Percentiles rank a stretch among this genome's conserved stretches.
Evolutionary conservation across 2,113 vertebrate genomes (phyloP).

Genomic region (Corvus hawaiiensis): DNA sequence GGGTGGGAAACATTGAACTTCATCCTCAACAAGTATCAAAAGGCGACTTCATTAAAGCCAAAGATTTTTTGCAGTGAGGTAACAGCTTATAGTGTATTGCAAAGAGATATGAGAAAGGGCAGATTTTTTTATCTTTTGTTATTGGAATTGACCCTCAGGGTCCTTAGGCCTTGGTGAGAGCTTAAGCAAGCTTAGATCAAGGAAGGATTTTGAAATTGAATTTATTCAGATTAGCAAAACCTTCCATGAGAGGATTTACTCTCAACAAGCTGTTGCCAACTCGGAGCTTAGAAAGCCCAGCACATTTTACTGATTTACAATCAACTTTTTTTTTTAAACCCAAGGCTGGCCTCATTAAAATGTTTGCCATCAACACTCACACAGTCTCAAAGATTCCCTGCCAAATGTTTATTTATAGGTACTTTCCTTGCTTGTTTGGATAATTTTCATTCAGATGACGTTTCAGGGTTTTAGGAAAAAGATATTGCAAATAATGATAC

Average conservation of each 20-base stretch:
- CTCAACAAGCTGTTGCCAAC: conserved; percentile 84
- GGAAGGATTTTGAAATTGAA: conserved; percentile 89
- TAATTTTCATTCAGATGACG: neutral
- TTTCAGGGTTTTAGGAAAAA: neutral
- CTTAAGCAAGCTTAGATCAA: conserved; percentile 89
- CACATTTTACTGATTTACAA: conserved; percentile 56
- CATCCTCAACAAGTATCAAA: conserved; percentile 55
- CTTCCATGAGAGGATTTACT: conserved; percentile 82
- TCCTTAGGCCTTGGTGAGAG: conserved; percentile 76
- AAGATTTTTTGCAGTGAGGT: conserved; percentile 68
- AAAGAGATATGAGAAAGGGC: conserved; percentile 72
- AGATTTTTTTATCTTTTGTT: conserved; percentile 80
- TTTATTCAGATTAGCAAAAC: conserved; percentile 88
- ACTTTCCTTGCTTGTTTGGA: neutral
- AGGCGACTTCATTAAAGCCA: conserved; percentile 71
- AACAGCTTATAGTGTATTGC: conserved; percentile 68
- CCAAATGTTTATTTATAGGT: conserved; percentile 26
- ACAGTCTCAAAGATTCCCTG: neutral
- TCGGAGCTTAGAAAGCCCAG: conserved; percentile 57
- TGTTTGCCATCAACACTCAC: conserved; percentile 18
- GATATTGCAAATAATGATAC: neutral
- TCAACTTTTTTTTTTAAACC: neutral
- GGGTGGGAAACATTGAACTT: conserved; percentile 60
- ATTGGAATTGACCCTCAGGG: conserved; percentile 81
- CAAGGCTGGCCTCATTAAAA: conserved; percentile 40